A percentile compares a stretch with the other conserved stretches of the same genome.
Evolutionary conservation across 2,888 invertebrate genomes (phyloP).

Genomic region (Linyphia triangularis): DNA sequence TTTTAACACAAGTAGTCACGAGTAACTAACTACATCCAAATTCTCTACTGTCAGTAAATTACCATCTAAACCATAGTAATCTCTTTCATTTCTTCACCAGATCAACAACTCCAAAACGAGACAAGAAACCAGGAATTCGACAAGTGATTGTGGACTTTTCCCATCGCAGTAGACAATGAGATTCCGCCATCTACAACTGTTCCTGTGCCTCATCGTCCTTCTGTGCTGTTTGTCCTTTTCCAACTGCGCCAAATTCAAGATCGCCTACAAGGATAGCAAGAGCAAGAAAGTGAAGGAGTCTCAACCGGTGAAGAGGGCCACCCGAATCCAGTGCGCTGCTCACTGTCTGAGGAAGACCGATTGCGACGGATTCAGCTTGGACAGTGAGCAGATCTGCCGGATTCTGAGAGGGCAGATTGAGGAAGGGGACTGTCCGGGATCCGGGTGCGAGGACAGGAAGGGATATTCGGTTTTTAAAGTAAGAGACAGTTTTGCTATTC

Average conservation of each 20-base stretch:
- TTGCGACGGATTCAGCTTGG: constrained; percentile 62
- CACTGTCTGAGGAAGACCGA: constrained; percentile 39
- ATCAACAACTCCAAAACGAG: too few species aligned
- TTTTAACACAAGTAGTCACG: too few species aligned
- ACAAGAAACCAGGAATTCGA: too few species aligned
- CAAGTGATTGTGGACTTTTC: too few species aligned
- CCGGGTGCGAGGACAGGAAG: constrained; percentile 15
- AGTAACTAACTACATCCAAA: too few species aligned
- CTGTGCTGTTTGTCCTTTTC: not conserved
- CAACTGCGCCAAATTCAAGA: constrained; percentile 23
- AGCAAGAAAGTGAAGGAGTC: constrained; percentile 29
- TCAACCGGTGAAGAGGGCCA: constrained; percentile 26
- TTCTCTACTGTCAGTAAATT: too few species aligned
- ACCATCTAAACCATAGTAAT: too few species aligned
- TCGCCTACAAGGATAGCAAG: constrained; percentile 54
- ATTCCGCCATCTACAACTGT: not conserved
- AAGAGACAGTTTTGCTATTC: not conserved
- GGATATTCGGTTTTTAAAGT: constrained; percentile 57
- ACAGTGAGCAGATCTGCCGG: constrained; percentile 31
- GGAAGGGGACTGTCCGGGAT: constrained; percentile 44
- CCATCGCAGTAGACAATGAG: not conserved
- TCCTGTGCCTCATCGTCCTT: not conserved
- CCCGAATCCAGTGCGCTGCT: constrained; percentile 37
- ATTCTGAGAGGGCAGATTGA: constrained; percentile 26
- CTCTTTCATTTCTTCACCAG: too few species aligned